Evolutionary conservation across 2,113 vertebrate genomes (phyloP).

Genomic region (Tachysurus fulvidraco): DNA sequence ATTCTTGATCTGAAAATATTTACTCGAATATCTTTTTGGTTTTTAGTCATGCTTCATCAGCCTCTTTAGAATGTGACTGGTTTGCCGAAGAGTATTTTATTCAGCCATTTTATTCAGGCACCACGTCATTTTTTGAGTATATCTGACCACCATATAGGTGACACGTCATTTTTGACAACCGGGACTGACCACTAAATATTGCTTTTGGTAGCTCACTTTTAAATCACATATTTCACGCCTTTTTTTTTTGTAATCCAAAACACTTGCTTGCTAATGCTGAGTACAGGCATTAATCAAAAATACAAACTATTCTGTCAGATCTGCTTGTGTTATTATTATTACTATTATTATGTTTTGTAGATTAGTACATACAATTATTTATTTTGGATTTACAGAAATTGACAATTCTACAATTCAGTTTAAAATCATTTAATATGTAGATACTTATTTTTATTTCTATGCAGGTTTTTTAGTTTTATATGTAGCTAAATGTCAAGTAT

Average conservation of each 20-base stretch:
- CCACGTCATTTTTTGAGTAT: constrained; percentile 40
- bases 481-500: neutral
- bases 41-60: neutral
- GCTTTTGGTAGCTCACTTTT: neutral
- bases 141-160: constrained; percentile 11
- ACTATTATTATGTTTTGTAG: neutral
- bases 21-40: neutral
- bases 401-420: neutral
- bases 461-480: neutral
- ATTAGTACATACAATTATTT: neutral
- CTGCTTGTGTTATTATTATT: neutral
- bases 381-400: neutral
- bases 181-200: constrained; percentile 29
- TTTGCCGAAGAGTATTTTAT: neutral
- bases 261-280: neutral
- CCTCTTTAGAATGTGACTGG: neutral
- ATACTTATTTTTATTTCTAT: neutral
- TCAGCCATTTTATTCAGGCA: neutral
- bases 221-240: neutral
- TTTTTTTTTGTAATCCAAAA: neutral
- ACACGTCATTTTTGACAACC: constrained; percentile 31
- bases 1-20: neutral
- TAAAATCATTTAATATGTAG: neutral
- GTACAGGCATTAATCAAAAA: neutral
- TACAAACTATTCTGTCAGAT: neutral